Evolutionary conservation across 1,140 invertebrate genomes (phyloP).

Genomic region (Drosophila triauraria): DNA sequence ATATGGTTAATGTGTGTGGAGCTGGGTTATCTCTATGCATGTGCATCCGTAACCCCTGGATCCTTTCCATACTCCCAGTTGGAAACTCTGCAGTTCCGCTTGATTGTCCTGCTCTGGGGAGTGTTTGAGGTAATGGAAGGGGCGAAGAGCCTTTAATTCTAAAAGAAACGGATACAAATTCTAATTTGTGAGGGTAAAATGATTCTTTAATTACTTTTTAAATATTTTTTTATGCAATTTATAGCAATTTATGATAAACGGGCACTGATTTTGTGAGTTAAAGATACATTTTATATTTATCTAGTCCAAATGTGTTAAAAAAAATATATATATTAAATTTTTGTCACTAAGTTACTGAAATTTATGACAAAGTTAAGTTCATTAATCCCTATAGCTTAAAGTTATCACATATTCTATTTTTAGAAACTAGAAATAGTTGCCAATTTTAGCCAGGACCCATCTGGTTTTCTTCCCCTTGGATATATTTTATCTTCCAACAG

Average conservation of each 20-base stretch:
- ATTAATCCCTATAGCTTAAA: neutral
- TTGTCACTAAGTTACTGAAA: too few relatives aligned
- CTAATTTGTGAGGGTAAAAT: neutral
- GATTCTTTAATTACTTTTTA: too few relatives aligned
- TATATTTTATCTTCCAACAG: constrained; percentile 14
- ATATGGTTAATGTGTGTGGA: constrained; percentile 73
- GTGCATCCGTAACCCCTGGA: constrained; percentile 30
- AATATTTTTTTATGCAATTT: too few relatives aligned
- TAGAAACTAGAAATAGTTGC: neutral
- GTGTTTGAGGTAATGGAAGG: constrained; percentile 1
- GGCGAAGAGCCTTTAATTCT: neutral
- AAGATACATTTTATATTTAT: too few relatives aligned
- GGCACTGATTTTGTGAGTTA: neutral
- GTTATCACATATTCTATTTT: too few relatives aligned
- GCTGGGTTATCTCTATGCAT: constrained; percentile 42
- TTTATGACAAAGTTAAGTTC: neutral
- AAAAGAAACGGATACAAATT: neutral
- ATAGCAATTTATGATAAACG: too few relatives aligned
- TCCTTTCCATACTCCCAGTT: constrained; percentile 1
- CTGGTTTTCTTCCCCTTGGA: neutral
- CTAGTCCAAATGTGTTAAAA: too few relatives aligned
- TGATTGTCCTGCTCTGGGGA: constrained; percentile 47
- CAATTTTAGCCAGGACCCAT: neutral
- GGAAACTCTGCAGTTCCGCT: constrained; percentile 24
- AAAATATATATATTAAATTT: too few relatives aligned